Conservation (phyloP, 2,113 vertebrate genomes). For the Hippocampus mohnikei region DNA sequence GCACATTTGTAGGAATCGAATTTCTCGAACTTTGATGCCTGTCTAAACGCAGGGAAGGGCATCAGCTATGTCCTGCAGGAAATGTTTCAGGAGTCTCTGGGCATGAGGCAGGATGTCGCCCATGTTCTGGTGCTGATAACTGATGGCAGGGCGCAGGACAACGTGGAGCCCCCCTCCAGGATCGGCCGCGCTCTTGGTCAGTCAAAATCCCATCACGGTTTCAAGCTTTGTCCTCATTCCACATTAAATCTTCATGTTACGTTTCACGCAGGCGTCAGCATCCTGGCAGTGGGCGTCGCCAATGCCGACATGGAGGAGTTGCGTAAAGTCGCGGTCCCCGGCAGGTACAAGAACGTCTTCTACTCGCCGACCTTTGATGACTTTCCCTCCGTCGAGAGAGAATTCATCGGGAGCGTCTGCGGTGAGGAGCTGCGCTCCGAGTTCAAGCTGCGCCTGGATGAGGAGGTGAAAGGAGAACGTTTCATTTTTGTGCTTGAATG, state of each 20-base stretch:
- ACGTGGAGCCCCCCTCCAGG: slow-evolving; percentile 78
- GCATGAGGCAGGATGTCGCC: slow-evolving; percentile 78
- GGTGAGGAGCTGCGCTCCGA: slow-evolving; percentile 65
- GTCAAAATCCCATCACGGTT: slow-evolving; percentile 9
- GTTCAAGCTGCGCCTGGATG: slow-evolving; percentile 56
- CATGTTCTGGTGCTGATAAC: slow-evolving; percentile 81
- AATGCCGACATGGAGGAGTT: slow-evolving; percentile 80
- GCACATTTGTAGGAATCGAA: neutral
- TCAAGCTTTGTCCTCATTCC: neutral
- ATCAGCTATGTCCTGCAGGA: slow-evolving; percentile 80
- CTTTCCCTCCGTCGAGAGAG: slow-evolving; percentile 77
- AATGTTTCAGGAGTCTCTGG: slow-evolving; percentile 78
- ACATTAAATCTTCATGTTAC: neutral
- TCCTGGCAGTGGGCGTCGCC: slow-evolving; percentile 80
- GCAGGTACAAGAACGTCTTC: slow-evolving; percentile 78
- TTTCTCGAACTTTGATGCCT: neutral
- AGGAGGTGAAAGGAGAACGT: slow-evolving; percentile 48
- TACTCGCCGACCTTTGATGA: slow-evolving; percentile 77
- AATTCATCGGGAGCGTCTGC: slow-evolving; percentile 79
- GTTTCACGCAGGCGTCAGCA: slow-evolving; percentile 71
- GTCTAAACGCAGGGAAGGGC: slow-evolving; percentile 72
- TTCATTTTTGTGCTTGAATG: neutral
- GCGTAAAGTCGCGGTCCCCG: slow-evolving; percentile 71
- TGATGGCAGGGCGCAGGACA: slow-evolving; percentile 84
- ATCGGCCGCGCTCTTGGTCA: slow-evolving; percentile 78